Percentiles rank a stretch among this genome's conserved stretches.
phyloP scores from a whole-genome alignment of 2,888 invertebrate species.

The Xanthia icteritia region DNA sequence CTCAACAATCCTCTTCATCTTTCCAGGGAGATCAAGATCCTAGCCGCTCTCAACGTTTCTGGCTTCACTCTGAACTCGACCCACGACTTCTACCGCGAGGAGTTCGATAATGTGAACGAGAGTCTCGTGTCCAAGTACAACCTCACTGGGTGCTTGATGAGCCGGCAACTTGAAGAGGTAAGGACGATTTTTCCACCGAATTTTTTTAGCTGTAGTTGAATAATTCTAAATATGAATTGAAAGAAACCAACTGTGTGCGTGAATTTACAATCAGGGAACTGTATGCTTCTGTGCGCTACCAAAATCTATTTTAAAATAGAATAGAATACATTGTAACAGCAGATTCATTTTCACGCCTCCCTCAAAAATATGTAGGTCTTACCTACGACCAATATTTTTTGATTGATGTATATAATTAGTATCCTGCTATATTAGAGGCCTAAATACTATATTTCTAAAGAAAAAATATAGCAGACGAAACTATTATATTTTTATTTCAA shows the following conservation, averaged over 20 bases:
- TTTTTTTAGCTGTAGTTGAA: not conserved
- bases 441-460: no score
- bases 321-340: no score
- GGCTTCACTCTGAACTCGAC: slow-evolving; percentile 87
- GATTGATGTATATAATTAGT: no score
- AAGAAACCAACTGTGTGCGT: not conserved
- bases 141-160: slow-evolving; percentile 92
- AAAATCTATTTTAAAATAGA: no score
- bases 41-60: slow-evolving; percentile 82
- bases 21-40: slow-evolving; percentile 89
- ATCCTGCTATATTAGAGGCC: no score
- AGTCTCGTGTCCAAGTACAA: slow-evolving; percentile 83
- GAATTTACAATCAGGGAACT: not conserved
- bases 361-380: no score
- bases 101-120: slow-evolving; percentile 82
- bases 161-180: slow-evolving; percentile 94
- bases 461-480: no score
- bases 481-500: no score
- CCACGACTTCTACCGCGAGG: slow-evolving; percentile 89
- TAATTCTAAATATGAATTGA: not conserved
- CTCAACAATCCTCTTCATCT: not conserved
- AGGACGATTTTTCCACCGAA: slow-evolving; percentile 55
- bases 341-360: no score
- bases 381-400: no score
- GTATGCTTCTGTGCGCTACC: no score